Conservation (phyloP, 2,113 vertebrate species). For the Hyla sarda region DNA sequence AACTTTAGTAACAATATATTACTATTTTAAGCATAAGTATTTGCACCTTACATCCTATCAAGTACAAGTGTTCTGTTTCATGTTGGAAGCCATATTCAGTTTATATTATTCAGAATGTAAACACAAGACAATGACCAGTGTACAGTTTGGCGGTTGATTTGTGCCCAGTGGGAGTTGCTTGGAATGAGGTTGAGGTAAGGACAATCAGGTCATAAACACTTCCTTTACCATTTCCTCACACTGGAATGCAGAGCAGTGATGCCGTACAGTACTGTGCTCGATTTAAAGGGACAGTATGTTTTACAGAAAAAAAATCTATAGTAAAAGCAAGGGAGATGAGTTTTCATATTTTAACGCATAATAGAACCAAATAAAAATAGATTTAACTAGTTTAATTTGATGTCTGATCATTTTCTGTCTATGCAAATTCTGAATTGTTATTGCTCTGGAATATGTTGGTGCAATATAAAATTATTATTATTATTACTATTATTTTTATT, state of each 20-base stretch:
- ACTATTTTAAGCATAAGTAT: too few relatives aligned
- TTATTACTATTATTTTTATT: too few relatives aligned
- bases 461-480: too few relatives aligned
- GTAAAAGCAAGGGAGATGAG: not conserved
- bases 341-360: not conserved
- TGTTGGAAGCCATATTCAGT: not conserved
- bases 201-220: conserved; percentile 32
- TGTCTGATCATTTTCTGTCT: too few relatives aligned
- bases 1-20: not conserved
- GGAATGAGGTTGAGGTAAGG: conserved; percentile 27
- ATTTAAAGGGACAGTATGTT: not conserved
- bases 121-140: not conserved
- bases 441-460: too few relatives aligned
- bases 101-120: not conserved
- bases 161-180: not conserved
- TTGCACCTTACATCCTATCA: too few relatives aligned
- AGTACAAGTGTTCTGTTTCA: not conserved
- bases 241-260: not conserved
- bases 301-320: not conserved
- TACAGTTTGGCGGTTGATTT: conserved; percentile 23
- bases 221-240: conserved; percentile 33
- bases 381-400: too few relatives aligned
- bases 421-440: too few relatives aligned
- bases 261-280: not conserved
- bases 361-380: not conserved